These are phyloP conservation scores for Goniozus legneri DNA, from an alignment of 1,140 invertebrate genomes.

Conservation along the genomic window DNA sequence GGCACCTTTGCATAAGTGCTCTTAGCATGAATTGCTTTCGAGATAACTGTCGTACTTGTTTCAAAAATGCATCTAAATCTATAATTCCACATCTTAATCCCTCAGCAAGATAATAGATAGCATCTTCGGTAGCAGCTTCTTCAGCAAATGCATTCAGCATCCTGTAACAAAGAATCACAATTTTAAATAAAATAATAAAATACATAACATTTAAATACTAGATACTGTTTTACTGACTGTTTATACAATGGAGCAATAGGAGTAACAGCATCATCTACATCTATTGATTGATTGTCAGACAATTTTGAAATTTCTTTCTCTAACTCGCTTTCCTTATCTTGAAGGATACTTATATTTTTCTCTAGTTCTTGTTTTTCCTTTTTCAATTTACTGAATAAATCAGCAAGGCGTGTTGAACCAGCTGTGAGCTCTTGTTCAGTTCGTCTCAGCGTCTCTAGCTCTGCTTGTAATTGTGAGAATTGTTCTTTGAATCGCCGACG, in stretches of 20 bases:
- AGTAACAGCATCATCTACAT: slow-evolving; percentile 95
- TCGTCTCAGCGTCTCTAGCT: slow-evolving; percentile 84
- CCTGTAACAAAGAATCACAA: slow-evolving; percentile 57
- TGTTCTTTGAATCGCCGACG: slow-evolving; percentile 82
- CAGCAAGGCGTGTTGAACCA: slow-evolving; percentile 80
- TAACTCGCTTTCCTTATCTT: slow-evolving; percentile 84
- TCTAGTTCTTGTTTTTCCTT: slow-evolving; percentile 83
- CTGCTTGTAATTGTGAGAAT: slow-evolving; percentile 84
- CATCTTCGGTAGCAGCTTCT: slow-evolving; percentile 96
- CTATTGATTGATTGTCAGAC: slow-evolving; percentile 74
- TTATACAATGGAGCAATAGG: slow-evolving; percentile 95
- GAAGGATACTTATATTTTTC: slow-evolving; percentile 77
- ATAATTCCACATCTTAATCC: slow-evolving; percentile 89
- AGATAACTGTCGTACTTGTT: slow-evolving; percentile 92
- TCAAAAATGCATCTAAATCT: slow-evolving; percentile 93
- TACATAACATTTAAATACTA: no score
- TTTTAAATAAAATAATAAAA: background rate
- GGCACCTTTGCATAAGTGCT: slow-evolving; percentile 93
- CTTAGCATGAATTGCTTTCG: slow-evolving; percentile 93
- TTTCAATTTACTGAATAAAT: slow-evolving; percentile 76
- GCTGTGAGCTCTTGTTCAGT: slow-evolving; percentile 85
- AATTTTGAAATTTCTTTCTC: slow-evolving; percentile 76
- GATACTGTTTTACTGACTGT: slow-evolving; percentile 64
- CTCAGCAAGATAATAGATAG: slow-evolving; percentile 98
- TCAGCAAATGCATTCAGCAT: slow-evolving; percentile 94